Evolutionary conservation across 2,113 vertebrate species (phyloP).

Genomic region (Forbesichthys papilliferus): DNA sequence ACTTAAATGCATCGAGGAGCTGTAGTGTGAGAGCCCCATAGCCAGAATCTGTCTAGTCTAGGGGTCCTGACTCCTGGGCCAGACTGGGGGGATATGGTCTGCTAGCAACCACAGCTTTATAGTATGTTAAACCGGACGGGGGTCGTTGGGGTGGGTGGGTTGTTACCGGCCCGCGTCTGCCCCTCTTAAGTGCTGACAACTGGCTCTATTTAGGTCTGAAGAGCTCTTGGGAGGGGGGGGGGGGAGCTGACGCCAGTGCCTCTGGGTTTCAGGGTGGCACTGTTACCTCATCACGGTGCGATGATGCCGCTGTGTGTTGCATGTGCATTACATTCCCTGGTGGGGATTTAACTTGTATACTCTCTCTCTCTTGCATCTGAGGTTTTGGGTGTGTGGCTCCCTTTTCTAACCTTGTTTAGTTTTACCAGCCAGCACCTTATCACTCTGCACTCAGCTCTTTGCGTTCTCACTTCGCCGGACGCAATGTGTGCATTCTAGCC

Average conservation of each 20-base stretch:
- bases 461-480: no score
- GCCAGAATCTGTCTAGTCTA: slow-evolving; percentile 41
- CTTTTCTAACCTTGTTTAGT: no score
- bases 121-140: background rate
- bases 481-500: no score
- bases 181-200: background rate
- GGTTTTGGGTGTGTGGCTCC: no score
- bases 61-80: slow-evolving; percentile 30
- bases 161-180: background rate
- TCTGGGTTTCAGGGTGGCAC: background rate
- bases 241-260: background rate
- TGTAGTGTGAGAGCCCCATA: slow-evolving; percentile 19
- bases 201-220: background rate
- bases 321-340: no score
- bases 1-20: slow-evolving; percentile 67
- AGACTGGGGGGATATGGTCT: slow-evolving; percentile 15
- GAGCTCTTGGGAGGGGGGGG: background rate
- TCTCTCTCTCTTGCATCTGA: no score
- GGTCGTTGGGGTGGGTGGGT: background rate
- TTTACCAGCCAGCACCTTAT: no score
- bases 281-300: background rate
- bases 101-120: slow-evolving; percentile 4
- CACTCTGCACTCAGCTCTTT: no score
- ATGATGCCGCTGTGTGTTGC: no score
- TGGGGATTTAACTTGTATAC: no score